A percentile compares a stretch with the other conserved stretches of the same genome.
These are phyloP conservation scores for Drosophila bifasciata DNA, from an alignment of 1,140 invertebrate species.

Conservation along the genomic window DNA sequence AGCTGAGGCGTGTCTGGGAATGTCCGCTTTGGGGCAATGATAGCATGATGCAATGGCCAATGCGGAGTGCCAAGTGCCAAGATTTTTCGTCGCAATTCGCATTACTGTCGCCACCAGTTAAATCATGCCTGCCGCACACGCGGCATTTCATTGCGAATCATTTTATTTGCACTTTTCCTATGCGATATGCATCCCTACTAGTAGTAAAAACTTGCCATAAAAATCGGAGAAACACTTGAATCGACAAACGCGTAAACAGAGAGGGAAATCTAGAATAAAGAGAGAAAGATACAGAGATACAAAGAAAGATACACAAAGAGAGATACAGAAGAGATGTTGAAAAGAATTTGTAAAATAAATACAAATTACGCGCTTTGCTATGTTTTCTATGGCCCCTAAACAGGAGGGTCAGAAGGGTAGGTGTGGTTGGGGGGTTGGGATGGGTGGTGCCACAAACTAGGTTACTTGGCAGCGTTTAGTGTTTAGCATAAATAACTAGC, in stretches of 20 bases:
- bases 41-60: slow-evolving; percentile 66
- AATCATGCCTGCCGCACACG: too few species aligned
- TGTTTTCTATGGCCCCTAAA: slow-evolving; percentile 48
- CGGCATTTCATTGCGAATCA: slow-evolving; percentile 9
- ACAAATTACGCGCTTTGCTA: slow-evolving; percentile 70
- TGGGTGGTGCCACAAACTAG: slow-evolving; percentile 55
- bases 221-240: slow-evolving; percentile 1
- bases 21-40: slow-evolving; percentile 48
- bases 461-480: slow-evolving; percentile 77
- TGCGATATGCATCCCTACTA: too few species aligned
- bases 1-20: slow-evolving; percentile 76
- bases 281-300: background rate
- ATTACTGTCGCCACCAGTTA: slow-evolving; percentile 62
- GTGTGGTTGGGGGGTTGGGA: background rate
- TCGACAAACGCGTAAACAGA: background rate
- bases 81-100: slow-evolving; percentile 54
- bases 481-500: slow-evolving; percentile 75
- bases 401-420: background rate
- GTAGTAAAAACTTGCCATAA: slow-evolving; percentile 32
- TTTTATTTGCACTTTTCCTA: slow-evolving; percentile 13
- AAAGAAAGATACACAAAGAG: background rate
- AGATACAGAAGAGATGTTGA: slow-evolving; percentile 12
- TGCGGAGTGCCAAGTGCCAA: slow-evolving; percentile 48
- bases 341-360: slow-evolving; percentile 53
- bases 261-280: slow-evolving; percentile 7